Percentiles rank a stretch among this genome's conserved stretches.
Conservation (phyloP, 2,888 invertebrate genomes). For the Tenthredo distinguenda region DNA sequence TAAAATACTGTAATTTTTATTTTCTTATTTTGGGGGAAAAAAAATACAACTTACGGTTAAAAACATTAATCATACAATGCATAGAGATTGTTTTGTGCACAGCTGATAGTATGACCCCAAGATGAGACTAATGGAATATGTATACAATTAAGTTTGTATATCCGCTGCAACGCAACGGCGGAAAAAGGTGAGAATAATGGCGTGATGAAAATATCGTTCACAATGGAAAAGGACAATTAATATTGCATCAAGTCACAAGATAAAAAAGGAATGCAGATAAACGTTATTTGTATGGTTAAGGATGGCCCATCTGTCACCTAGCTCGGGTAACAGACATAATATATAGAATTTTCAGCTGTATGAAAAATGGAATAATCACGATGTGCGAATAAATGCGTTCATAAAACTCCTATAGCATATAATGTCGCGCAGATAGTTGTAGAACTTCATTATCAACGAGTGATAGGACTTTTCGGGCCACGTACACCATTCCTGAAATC, state of each 20-base stretch:
- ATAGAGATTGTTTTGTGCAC: conserved; percentile 67
- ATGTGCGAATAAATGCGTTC: background rate
- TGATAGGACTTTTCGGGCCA: background rate
- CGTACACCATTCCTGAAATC: background rate
- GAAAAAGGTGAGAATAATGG: background rate
- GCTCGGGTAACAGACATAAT: background rate
- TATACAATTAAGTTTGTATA: background rate
- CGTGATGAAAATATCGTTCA: background rate
- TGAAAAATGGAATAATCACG: conserved; percentile 21
- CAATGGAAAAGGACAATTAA: conserved; percentile 31
- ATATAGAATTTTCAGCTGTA: background rate
- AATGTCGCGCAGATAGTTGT: background rate
- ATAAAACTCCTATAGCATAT: background rate
- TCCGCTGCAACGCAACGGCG: conserved; percentile 32
- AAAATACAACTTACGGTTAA: background rate
- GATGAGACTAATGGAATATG: conserved; percentile 53
- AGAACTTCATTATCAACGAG: background rate
- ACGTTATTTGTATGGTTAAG: background rate
- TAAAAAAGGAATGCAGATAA: background rate
- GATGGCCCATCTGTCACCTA: background rate
- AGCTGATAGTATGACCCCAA: conserved; percentile 75
- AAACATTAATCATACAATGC: conserved; percentile 18
- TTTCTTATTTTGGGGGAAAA: background rate
- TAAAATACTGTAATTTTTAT: background rate
- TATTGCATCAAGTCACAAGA: conserved; percentile 1